These are phyloP conservation scores for Eurytemora carolleeae DNA, from an alignment of 1,140 invertebrate genomes.

Conservation along the genomic window DNA sequence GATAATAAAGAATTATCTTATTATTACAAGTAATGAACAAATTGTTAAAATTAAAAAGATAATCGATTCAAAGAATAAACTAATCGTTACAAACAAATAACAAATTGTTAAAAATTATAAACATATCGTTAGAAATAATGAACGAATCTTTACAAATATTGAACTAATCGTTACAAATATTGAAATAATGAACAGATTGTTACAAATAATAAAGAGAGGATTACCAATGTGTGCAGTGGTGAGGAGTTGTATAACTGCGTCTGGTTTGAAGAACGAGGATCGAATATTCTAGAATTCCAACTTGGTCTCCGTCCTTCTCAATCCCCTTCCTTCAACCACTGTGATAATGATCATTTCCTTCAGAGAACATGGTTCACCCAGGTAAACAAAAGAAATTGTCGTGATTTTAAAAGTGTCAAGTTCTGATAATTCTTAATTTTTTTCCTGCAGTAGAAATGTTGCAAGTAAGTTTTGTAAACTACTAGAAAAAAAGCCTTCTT, in stretches of 20 bases:
- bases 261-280: constrained; percentile 37
- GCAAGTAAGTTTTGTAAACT: neutral
- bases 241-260: constrained; percentile 42
- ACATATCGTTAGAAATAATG: neutral
- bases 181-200: neutral
- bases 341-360: constrained; percentile 10
- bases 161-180: neutral
- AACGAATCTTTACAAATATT: neutral
- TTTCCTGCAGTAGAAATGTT: neutral
- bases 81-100: no score
- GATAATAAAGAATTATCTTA: no score
- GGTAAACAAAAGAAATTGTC: neutral
- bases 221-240: constrained; percentile 23
- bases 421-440: neutral
- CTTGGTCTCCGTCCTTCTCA: constrained; percentile 25
- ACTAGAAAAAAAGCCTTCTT: constrained; percentile 3
- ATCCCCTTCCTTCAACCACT: constrained; percentile 3
- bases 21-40: no score
- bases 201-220: neutral
- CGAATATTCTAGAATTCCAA: constrained; percentile 45
- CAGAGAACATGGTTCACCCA: constrained; percentile 10
- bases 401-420: neutral
- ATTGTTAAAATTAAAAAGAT: no score
- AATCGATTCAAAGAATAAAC: no score
- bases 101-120: neutral